Evolutionary conservation across 2,113 vertebrate genomes (phyloP), one percentile per base, ranked within the genome.

Genomic region (Syngnathus scovelli): DNA sequence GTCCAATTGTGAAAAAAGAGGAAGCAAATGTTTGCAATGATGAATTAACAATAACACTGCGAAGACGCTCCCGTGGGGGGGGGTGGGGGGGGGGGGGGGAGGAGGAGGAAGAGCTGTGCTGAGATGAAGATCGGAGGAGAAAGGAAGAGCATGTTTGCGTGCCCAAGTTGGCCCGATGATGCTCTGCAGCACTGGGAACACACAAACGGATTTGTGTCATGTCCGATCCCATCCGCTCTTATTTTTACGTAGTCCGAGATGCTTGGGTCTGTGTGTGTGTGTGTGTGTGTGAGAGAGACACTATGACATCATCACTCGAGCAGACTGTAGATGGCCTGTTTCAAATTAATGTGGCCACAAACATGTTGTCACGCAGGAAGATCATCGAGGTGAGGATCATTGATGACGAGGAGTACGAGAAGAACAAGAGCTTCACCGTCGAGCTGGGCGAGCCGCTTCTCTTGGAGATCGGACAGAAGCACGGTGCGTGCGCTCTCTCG

Each of bases 331-430:
- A 46, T 16, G 16, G 44, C 44, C 16, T 48, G 44, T 48, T 3
- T 16, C 5, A 48, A 48, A 48, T 12, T 13, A 15, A 6, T 48
- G 2, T 67, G 66, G 36, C 69, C n/a, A 13, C 33, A 54, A n/a
- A 51, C 56, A 68, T 66, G 18, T 13, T 23, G n/a, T 59, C 19
- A 65, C 49, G 83, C 88, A 93, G 92, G 90, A 92, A 92, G 72
- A 83, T 86, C 54, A 90, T 92, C 2, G 85, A 91, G 79, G 90
- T 92, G 72, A 90, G 90, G 85, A 91, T 92, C 13, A 91, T 91
- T 27, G 91, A 92, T 10, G 90, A 91, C 61, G 91, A 91, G 41
- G 90, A 91, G 77, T 91, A 91, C 10, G 92, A 91, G 81, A 91
- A 91, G 79, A 92, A 92, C 70, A 92, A 92, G 79, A 71, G 71